These are phyloP conservation scores for Enteromius fasciolatus DNA, from an alignment of 2,797 vertebrate species.

Conservation along the genomic window DNA sequence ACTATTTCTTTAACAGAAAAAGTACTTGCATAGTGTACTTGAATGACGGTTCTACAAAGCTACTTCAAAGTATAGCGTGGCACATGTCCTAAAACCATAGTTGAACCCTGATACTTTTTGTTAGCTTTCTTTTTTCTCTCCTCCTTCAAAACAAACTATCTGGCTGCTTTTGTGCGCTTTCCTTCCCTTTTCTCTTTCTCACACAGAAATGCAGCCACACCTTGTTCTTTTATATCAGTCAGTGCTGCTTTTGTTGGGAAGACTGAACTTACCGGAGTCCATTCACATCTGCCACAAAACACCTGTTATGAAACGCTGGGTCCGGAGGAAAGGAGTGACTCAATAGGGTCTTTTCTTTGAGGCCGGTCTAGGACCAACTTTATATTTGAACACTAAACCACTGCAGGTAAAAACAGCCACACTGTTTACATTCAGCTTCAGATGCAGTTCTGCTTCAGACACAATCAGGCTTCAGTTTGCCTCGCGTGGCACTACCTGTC, in stretches of 20 bases:
- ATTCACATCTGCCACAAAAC: constrained; percentile 65
- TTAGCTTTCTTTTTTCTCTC: constrained; percentile 1
- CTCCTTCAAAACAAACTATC: constrained; percentile 4
- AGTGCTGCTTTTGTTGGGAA: constrained; percentile 68
- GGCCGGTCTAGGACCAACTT: not conserved
- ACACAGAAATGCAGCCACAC: constrained; percentile 66
- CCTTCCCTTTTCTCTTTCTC: constrained; percentile 9
- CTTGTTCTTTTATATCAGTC: constrained; percentile 69
- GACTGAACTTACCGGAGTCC: constrained; percentile 61
- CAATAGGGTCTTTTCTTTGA: constrained; percentile 7
- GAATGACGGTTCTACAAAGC: too few species aligned
- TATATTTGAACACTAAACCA: not conserved
- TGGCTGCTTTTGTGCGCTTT: constrained; percentile 9
- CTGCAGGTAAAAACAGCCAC: not conserved
- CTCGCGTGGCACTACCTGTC: constrained; percentile 51
- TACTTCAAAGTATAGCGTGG: not conserved
- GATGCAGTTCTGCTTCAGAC: constrained; percentile 2
- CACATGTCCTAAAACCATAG: not conserved
- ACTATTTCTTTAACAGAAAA: not conserved
- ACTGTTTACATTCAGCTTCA: constrained; percentile 25
- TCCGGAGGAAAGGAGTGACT: constrained; percentile 30
- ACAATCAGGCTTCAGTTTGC: constrained; percentile 63
- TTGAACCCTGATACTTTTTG: constrained; percentile 6
- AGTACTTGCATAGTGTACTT: not conserved
- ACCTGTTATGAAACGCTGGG: constrained; percentile 59